Evolutionary conservation across 2,797 vertebrate species (phyloP).

Genomic region (Ptychadena robeensis): DNA sequence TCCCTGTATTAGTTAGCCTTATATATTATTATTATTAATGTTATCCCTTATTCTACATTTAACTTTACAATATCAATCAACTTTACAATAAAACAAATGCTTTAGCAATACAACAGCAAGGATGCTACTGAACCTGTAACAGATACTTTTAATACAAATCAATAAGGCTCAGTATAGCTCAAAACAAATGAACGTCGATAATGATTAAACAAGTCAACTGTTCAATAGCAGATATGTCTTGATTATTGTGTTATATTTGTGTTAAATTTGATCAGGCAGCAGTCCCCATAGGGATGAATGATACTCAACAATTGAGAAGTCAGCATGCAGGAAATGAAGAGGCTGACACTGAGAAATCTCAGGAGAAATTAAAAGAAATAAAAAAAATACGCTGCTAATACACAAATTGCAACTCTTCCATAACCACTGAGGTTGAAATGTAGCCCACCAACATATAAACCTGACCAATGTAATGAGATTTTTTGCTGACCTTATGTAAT

Average conservation of each 20-base stretch:
- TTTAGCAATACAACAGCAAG: neutral
- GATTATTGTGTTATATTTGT: conserved; percentile 3
- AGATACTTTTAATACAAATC: neutral
- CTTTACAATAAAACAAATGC: too few species aligned
- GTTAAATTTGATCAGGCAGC: conserved; percentile 9
- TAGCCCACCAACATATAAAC: too few species aligned
- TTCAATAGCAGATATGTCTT: neutral
- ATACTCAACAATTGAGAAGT: conserved; percentile 22
- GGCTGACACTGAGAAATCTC: conserved; percentile 12
- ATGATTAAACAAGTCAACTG: too few species aligned
- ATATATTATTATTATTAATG: too few species aligned
- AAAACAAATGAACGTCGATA: conserved; percentile 11
- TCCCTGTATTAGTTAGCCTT: too few species aligned
- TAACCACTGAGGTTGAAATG: neutral
- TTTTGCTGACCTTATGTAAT: too few species aligned
- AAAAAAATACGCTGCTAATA: neutral
- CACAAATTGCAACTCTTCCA: neutral
- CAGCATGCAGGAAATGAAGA: conserved; percentile 21
- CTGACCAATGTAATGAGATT: neutral
- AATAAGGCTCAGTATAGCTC: neutral
- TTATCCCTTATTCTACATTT: too few species aligned
- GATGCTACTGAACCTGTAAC: neutral
- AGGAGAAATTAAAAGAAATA: conserved; percentile 9
- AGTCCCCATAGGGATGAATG: conserved; percentile 10
- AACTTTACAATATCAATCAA: too few species aligned